These are phyloP conservation scores for Psylliodes chrysocephalus DNA, from an alignment of 2,888 invertebrate species.

Conservation along the genomic window DNA sequence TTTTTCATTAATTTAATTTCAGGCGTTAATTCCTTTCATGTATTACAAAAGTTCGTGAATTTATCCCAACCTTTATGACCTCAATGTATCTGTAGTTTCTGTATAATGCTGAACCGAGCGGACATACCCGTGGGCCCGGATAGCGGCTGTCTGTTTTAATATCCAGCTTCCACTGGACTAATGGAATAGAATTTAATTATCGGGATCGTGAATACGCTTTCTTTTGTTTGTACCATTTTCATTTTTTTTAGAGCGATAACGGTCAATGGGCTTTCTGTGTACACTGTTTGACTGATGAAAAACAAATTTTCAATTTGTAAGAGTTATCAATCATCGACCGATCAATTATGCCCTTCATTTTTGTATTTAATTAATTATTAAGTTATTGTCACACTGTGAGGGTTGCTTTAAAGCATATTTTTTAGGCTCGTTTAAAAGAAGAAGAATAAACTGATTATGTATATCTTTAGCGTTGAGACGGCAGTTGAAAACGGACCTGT, in stretches of 20 bases:
- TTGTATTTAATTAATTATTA: background rate
- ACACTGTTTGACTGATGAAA: constrained; percentile 12
- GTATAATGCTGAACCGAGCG: no score
- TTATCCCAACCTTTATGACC: no score
- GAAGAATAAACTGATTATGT: no score
- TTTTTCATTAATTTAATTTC: no score
- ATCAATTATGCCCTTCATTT: background rate
- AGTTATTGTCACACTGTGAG: background rate
- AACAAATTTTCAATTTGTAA: constrained; percentile 19
- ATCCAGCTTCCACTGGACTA: background rate
- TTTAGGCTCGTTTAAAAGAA: no score
- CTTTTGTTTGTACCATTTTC: constrained; percentile 15
- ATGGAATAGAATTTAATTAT: constrained; percentile 8
- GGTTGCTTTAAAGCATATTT: background rate
- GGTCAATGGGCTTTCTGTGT: constrained; percentile 1
- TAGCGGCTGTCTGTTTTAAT: no score
- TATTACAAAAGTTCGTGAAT: no score
- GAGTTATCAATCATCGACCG: constrained; percentile 2
- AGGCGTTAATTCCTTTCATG: no score
- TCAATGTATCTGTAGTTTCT: no score
- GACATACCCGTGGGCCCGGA: no score
- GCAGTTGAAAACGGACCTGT: no score
- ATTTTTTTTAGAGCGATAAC: background rate
- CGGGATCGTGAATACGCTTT: background rate
- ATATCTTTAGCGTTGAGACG: no score